phyloP scores from a whole-genome alignment of 2,113 vertebrate species.

The Entomyzon cyanotis region DNA sequence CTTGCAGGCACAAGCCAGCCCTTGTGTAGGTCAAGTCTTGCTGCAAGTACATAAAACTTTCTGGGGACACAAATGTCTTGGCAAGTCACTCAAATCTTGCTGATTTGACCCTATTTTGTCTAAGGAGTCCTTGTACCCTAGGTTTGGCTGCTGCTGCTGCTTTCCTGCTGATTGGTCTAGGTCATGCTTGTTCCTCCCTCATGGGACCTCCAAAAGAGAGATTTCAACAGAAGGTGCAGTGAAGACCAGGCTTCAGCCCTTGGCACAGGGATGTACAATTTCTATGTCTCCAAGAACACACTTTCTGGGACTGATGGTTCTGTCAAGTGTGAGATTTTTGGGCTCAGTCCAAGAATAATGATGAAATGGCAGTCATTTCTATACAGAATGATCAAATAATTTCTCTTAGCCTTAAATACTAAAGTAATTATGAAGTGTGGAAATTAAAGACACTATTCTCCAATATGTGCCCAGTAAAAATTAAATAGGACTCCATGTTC shows the following conservation, averaged over 20 bases:
- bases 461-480: neutral
- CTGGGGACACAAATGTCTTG: neutral
- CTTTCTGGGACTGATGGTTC: neutral
- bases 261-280: neutral
- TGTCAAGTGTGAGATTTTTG: neutral
- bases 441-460: neutral
- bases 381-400: neutral
- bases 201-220: neutral
- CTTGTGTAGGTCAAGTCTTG: neutral
- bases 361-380: neutral
- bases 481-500: neutral
- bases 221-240: neutral
- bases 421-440: neutral
- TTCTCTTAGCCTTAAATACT: conserved; percentile 13
- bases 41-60: neutral
- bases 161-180: neutral
- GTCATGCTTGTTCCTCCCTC: neutral
- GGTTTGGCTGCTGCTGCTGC: neutral
- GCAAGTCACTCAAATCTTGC: neutral
- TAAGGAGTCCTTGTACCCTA: neutral
- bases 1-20: neutral
- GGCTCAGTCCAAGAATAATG: neutral
- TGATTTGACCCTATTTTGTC: neutral
- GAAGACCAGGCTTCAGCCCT: neutral
- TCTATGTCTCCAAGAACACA: neutral